phyloP scores from a whole-genome alignment of 2,888 invertebrate species.

The Agonopterix subpropinquella region DNA sequence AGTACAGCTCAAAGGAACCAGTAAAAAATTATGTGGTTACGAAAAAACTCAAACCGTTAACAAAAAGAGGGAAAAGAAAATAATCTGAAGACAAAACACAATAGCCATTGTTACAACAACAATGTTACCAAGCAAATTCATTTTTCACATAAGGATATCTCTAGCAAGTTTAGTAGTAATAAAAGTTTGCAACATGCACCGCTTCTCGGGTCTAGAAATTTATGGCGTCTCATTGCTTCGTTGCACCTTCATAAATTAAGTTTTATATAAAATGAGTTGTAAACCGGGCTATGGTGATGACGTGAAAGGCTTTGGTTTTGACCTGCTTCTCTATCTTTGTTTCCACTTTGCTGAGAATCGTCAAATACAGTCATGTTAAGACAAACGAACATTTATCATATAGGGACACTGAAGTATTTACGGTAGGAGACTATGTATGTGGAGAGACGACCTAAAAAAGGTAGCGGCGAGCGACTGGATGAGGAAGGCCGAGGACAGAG shows the following conservation, averaged over 20 bases:
- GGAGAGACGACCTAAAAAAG: too few relatives aligned
- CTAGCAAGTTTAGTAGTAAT: conserved; percentile 21
- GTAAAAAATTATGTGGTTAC: neutral
- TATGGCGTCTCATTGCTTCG: conserved; percentile 1
- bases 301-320: too few relatives aligned
- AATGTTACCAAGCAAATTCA: conserved; percentile 18
- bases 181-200: conserved; percentile 14
- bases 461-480: too few relatives aligned
- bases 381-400: too few relatives aligned
- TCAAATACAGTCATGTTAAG: too few relatives aligned
- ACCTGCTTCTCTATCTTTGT: too few relatives aligned
- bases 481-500: too few relatives aligned
- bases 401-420: too few relatives aligned
- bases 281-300: too few relatives aligned
- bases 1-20: neutral
- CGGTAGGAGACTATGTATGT: too few relatives aligned
- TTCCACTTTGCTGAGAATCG: too few relatives aligned
- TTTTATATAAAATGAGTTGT: conserved; percentile 1
- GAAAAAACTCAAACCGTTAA: too few relatives aligned
- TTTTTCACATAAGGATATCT: conserved; percentile 25
- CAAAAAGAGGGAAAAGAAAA: neutral
- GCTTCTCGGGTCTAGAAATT: neutral
- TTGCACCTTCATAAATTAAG: conserved; percentile 4
- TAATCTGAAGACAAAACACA: neutral
- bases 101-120: neutral